Conservation (phyloP, 2,797 vertebrate species). For the Rhinophrynus dorsalis region DNA sequence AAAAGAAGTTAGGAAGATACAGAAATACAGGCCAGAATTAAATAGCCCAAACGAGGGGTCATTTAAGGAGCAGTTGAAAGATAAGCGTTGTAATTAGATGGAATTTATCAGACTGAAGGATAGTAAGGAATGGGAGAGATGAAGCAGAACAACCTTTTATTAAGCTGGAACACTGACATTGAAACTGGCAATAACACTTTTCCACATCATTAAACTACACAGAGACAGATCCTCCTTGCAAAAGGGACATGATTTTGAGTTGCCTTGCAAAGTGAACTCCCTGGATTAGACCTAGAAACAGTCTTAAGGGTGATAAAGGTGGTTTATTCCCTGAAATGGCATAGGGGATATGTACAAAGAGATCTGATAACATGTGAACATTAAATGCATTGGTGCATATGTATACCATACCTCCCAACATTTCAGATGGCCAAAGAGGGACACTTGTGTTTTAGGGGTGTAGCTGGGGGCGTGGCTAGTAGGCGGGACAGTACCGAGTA, state of each 20-base stretch:
- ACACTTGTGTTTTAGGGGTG: no score
- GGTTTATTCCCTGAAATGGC: neutral
- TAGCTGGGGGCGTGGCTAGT: no score
- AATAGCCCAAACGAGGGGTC: slow-evolving; percentile 61
- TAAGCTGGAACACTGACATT: slow-evolving; percentile 15
- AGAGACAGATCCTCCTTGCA: slow-evolving; percentile 40
- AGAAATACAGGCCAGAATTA: slow-evolving; percentile 58
- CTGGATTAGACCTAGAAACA: neutral
- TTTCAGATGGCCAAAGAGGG: no score
- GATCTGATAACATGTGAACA: slow-evolving; percentile 3
- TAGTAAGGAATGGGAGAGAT: slow-evolving; percentile 29
- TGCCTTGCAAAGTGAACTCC: neutral
- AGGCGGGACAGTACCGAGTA: no score
- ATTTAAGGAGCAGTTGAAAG: slow-evolving; percentile 58
- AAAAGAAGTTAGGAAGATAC: slow-evolving; percentile 53
- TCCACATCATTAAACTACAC: slow-evolving; percentile 43
- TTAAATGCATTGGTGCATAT: no score
- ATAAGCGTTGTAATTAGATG: slow-evolving; percentile 58
- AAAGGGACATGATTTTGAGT: slow-evolving; percentile 1
- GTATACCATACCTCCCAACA: no score
- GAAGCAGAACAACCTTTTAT: slow-evolving; percentile 48
- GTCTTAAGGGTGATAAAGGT: slow-evolving; percentile 4
- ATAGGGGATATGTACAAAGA: neutral
- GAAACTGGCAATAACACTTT: slow-evolving; percentile 43
- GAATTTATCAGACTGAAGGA: slow-evolving; percentile 49